Evolutionary conservation across 1,140 invertebrate species (phyloP).

Genomic region (Hylyphantes graminicola): DNA sequence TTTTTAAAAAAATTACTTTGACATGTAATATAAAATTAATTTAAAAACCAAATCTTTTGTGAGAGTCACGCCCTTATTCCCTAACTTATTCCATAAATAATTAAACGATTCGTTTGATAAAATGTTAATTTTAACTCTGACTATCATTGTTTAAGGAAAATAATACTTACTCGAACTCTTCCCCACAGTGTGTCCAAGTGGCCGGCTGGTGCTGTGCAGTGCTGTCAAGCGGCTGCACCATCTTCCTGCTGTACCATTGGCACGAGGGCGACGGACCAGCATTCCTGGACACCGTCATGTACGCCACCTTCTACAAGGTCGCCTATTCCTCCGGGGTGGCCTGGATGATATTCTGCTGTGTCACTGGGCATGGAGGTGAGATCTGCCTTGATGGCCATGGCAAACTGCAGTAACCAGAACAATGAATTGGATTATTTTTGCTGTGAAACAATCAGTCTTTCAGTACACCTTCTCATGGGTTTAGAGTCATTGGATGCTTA

Average conservation of each 20-base stretch:
- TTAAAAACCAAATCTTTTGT: no score
- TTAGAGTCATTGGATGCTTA: no score
- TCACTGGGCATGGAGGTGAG: constrained; percentile 54
- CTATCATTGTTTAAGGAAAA: no score
- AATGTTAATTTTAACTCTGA: no score
- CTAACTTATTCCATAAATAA: no score
- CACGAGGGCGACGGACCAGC: background rate
- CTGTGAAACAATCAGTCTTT: background rate
- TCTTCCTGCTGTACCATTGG: constrained; percentile 4
- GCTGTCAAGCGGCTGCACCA: background rate
- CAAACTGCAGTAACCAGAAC: background rate
- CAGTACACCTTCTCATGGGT: no score
- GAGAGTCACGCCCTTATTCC: no score
- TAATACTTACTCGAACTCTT: no score
- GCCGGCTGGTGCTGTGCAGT: background rate
- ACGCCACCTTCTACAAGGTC: background rate
- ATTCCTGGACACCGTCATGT: background rate
- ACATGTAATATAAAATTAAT: no score
- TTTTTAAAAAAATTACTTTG: no score
- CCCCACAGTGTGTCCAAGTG: constrained; percentile 9
- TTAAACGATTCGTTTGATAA: no score
- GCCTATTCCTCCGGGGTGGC: constrained; percentile 23
- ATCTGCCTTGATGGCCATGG: no score
- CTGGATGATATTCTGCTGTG: constrained; percentile 56
- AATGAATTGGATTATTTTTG: background rate